These are phyloP conservation scores for Danio tinwini DNA, from an alignment of 2,797 vertebrate genomes.

Conservation along the genomic window DNA sequence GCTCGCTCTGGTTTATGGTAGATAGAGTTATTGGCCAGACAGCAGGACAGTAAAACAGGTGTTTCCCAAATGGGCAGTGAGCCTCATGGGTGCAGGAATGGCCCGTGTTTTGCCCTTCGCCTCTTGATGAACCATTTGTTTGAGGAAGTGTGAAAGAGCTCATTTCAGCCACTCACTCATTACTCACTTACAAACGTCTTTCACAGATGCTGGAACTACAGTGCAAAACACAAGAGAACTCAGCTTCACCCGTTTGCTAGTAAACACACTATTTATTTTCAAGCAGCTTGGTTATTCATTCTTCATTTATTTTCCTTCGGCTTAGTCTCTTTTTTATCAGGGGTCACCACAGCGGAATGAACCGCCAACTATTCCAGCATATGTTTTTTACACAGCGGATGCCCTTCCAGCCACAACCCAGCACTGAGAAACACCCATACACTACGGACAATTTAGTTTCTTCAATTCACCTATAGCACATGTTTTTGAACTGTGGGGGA, in stretches of 20 bases:
- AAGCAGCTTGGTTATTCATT: no score
- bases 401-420: no score
- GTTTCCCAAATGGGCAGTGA: constrained; percentile 81
- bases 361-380: no score
- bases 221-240: neutral
- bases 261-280: neutral
- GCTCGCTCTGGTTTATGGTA: constrained; percentile 70
- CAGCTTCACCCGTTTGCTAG: neutral
- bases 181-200: constrained; percentile 70
- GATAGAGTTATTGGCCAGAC: constrained; percentile 79
- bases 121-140: constrained; percentile 75
- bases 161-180: constrained; percentile 71
- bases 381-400: no score
- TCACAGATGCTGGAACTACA: constrained; percentile 44
- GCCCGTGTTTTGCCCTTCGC: constrained; percentile 70
- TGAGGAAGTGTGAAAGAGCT: constrained; percentile 73
- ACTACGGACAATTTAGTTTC: no score
- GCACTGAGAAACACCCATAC: no score
- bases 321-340: no score
- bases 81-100: constrained; percentile 59
- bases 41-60: constrained; percentile 78
- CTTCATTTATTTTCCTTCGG: no score
- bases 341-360: no score
- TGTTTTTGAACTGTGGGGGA: no score
- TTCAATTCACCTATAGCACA: no score